These are phyloP conservation scores for Ophthalmolycus amberensis DNA, from an alignment of 2,113 vertebrate genomes.

Conservation along the genomic window DNA sequence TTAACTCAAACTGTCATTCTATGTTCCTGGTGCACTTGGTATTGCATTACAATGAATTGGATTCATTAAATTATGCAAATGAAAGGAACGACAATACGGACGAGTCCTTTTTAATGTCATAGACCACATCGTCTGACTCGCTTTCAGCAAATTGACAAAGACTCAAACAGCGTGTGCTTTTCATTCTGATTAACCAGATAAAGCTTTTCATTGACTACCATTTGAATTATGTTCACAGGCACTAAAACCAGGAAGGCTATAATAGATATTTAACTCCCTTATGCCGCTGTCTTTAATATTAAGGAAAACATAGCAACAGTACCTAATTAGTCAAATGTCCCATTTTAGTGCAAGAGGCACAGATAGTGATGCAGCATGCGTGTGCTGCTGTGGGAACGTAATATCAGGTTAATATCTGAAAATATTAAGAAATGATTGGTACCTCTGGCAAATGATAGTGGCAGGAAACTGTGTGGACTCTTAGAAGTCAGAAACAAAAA, in stretches of 20 bases:
- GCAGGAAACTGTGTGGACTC: not conserved
- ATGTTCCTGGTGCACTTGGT: constrained; percentile 84
- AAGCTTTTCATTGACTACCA: constrained; percentile 64
- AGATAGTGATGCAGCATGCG: constrained; percentile 15
- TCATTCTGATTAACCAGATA: constrained; percentile 69
- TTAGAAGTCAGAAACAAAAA: not conserved
- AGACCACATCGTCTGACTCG: constrained; percentile 57
- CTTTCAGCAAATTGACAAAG: constrained; percentile 65
- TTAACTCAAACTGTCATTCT: constrained; percentile 90
- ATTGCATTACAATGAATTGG: constrained; percentile 88
- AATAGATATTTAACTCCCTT: constrained; percentile 34
- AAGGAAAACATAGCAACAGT: constrained; percentile 44
- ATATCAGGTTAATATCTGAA: not conserved
- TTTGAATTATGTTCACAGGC: constrained; percentile 67
- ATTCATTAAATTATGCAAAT: constrained; percentile 90
- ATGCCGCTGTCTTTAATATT: not conserved
- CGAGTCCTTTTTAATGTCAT: constrained; percentile 68
- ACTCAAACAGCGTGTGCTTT: constrained; percentile 73
- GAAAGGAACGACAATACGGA: constrained; percentile 78
- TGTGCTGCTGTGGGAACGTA: not conserved
- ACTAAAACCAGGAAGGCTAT: constrained; percentile 51
- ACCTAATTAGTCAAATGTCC: constrained; percentile 52
- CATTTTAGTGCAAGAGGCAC: constrained; percentile 23
- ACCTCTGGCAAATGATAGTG: not conserved
- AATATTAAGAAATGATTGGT: not conserved